These are phyloP conservation scores for Lasioglossum oenotherae DNA, from an alignment of 2,888 invertebrate genomes.

Conservation along the genomic window DNA sequence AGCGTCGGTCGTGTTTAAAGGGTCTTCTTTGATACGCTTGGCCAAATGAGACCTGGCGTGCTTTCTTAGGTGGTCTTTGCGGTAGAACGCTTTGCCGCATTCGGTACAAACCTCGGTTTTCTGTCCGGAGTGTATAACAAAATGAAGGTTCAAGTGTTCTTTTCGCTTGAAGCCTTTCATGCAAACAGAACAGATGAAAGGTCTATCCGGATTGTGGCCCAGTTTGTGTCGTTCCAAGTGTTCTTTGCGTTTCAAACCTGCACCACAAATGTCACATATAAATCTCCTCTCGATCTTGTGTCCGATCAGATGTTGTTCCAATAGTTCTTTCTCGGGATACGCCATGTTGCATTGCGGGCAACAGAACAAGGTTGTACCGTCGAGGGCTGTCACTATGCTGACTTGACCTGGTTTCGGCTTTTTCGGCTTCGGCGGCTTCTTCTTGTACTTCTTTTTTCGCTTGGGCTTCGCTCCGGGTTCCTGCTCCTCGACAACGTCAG, in stretches of 20 bases:
- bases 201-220: constrained; percentile 92
- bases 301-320: constrained; percentile 91
- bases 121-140: constrained; percentile 93
- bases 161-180: constrained; percentile 92
- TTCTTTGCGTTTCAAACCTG: constrained; percentile 91
- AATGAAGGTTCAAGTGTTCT: constrained; percentile 93
- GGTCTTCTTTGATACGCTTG: constrained; percentile 90
- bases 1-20: constrained; percentile 75
- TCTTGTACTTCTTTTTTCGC: constrained; percentile 93
- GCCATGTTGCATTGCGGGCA: constrained; percentile 94
- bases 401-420: constrained; percentile 93
- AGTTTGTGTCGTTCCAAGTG: constrained; percentile 92
- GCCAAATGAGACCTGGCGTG: constrained; percentile 92
- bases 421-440: constrained; percentile 91
- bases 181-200: constrained; percentile 91
- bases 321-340: constrained; percentile 91
- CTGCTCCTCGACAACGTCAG: constrained; percentile 82
- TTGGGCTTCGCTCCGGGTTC: constrained; percentile 85
- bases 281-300: constrained; percentile 93
- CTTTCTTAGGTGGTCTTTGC: constrained; percentile 92
- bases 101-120: constrained; percentile 92
- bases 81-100: constrained; percentile 92
- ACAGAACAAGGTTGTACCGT: constrained; percentile 91
- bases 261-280: constrained; percentile 91
- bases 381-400: constrained; percentile 90